A percentile compares a stretch with the other conserved stretches of the same genome.
These are phyloP conservation scores for Scomberomorus guttatus DNA, from an alignment of 2,797 vertebrate species.

Conservation along the genomic window DNA sequence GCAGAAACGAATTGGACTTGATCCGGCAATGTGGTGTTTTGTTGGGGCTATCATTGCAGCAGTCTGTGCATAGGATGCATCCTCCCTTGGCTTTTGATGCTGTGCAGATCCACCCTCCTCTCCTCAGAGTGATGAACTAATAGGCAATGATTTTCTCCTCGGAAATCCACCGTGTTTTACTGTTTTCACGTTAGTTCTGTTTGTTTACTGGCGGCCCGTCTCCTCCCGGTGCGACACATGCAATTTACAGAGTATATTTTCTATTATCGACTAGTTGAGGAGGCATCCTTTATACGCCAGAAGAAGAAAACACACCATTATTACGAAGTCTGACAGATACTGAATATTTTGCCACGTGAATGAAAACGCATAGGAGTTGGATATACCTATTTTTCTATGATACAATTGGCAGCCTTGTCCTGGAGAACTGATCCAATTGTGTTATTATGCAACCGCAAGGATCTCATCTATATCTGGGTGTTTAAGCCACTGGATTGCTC, in stretches of 20 bases:
- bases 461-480: conserved; percentile 98
- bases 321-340: conserved; percentile 92
- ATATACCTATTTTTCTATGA: conserved; percentile 95
- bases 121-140: conserved; percentile 93
- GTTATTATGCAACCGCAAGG: conserved; percentile 99
- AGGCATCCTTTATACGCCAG: conserved; percentile 90
- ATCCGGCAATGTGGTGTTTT: conserved; percentile 86
- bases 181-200: conserved; percentile 92
- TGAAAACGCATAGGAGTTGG: conserved; percentile 92
- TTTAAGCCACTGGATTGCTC: conserved; percentile 99
- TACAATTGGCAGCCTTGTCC: conserved; percentile 94
- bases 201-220: conserved; percentile 90
- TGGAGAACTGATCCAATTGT: conserved; percentile 97
- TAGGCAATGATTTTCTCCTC: conserved; percentile 92
- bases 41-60: conserved; percentile 91
- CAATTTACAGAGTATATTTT: conserved; percentile 89
- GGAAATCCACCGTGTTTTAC: conserved; percentile 90
- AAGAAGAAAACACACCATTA: conserved; percentile 82
- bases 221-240: conserved; percentile 92
- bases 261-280: conserved; percentile 87
- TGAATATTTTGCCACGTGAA: conserved; percentile 92
- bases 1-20: conserved; percentile 83
- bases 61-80: conserved; percentile 94
- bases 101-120: conserved; percentile 95
- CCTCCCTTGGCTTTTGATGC: conserved; percentile 94